phyloP scores from a whole-genome alignment of 2,888 invertebrate genomes.

The Rotaria sp. region DNA sequence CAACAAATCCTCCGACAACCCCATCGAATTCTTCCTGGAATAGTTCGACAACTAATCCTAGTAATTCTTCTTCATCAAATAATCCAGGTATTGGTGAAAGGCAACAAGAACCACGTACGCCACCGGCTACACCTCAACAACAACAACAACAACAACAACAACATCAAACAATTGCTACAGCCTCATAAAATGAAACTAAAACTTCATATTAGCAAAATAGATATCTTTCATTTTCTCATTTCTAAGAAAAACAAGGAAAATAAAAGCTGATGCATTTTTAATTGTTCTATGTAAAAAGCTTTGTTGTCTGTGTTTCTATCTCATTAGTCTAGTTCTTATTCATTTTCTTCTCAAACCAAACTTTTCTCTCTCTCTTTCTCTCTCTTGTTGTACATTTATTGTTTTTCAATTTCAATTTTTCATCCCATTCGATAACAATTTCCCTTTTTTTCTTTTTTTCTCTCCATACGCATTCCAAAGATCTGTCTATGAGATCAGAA shows the following conservation, averaged over 20 bases:
- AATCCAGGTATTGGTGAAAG: background rate
- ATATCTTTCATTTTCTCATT: too few species aligned
- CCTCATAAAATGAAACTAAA: background rate
- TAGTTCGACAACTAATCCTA: background rate
- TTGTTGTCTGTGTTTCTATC: background rate
- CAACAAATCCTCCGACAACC: background rate
- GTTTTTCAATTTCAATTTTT: background rate
- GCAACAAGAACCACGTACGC: constrained; percentile 11
- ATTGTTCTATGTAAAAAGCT: background rate
- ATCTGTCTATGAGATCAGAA: background rate
- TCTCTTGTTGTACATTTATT: background rate
- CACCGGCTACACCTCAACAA: background rate
- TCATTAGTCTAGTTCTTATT: background rate
- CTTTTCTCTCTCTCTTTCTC: background rate
- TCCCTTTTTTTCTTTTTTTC: background rate
- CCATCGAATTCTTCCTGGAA: background rate
- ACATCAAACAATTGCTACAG: background rate
- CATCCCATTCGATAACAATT: too few species aligned
- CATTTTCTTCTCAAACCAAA: background rate
- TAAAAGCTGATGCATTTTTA: background rate
- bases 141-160: too few species aligned
- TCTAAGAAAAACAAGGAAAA: too few species aligned
- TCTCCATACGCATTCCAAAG: constrained; percentile 3
- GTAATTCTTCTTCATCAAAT: background rate
- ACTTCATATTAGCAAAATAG: too few species aligned